These are phyloP conservation scores for Hydropotes inermis DNA, from an alignment of 2,113 vertebrate species.

Conservation along the genomic window DNA sequence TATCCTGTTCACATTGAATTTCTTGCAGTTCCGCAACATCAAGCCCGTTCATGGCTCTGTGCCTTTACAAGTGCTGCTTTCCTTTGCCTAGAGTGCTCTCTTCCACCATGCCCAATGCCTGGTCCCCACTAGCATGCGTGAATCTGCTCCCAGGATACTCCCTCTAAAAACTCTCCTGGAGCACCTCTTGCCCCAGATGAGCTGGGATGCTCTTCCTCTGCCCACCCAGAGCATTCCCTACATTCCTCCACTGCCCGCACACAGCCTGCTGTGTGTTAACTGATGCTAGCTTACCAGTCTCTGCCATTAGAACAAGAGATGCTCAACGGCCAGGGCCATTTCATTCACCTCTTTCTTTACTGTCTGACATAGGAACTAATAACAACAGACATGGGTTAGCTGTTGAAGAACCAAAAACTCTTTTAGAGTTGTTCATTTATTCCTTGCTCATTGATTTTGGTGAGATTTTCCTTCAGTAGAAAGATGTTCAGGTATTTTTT, in stretches of 20 bases:
- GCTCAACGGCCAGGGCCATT: not conserved
- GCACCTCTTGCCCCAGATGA: not conserved
- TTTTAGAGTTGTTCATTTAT: not conserved
- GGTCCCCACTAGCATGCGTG: not conserved
- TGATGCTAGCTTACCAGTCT: not conserved
- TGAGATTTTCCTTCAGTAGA: not conserved
- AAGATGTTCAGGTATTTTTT: conserved; percentile 24
- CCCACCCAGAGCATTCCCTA: not conserved
- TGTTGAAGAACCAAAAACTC: not conserved
- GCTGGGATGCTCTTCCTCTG: not conserved
- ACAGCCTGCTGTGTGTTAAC: not conserved
- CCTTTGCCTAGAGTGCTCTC: not conserved
- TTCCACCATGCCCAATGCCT: not conserved
- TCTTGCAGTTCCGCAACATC: not conserved
- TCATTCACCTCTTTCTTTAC: not conserved
- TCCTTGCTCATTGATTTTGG: not conserved
- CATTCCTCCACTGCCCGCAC: not conserved
- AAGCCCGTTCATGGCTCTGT: not conserved
- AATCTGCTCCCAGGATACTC: not conserved
- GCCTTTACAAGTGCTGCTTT: not conserved
- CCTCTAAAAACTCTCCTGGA: not conserved
- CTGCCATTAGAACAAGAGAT: not conserved
- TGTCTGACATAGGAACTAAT: not conserved
- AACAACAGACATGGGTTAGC: not conserved
- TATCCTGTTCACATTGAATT: not conserved